phyloP scores from a whole-genome alignment of 2,888 invertebrate genomes.

The Diadromus collaris region DNA sequence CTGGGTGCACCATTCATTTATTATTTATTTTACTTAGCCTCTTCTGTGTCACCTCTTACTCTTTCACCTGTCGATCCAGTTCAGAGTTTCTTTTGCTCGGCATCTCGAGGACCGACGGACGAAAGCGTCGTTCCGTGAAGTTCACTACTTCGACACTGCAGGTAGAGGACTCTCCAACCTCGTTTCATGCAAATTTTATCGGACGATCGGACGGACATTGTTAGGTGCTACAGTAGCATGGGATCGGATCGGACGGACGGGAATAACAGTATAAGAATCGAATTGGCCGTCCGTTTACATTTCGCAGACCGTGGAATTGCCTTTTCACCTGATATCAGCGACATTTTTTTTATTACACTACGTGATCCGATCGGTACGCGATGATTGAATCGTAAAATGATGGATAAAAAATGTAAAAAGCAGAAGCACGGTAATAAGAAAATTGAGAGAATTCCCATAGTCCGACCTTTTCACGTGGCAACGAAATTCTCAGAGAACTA shows the following conservation, averaged over 20 bases:
- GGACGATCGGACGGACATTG: slow-evolving; percentile 49
- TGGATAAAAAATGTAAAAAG: slow-evolving; percentile 33
- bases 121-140: not conserved
- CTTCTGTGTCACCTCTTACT: slow-evolving; percentile 21
- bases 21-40: slow-evolving; percentile 3
- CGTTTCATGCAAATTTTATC: slow-evolving; percentile 59
- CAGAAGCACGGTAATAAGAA: slow-evolving; percentile 36
- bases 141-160: not conserved
- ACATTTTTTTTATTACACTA: slow-evolving; percentile 9
- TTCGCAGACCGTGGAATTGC: slow-evolving; percentile 35
- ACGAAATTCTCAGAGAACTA: slow-evolving; percentile 44
- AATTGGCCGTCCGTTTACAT: slow-evolving; percentile 41
- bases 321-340: not conserved
- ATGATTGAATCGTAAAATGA: slow-evolving; percentile 44
- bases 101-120: slow-evolving; percentile 21
- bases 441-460: slow-evolving; percentile 39
- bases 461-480: slow-evolving; percentile 31
- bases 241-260: slow-evolving; percentile 45
- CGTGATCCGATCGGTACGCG: slow-evolving; percentile 12
- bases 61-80: slow-evolving; percentile 50
- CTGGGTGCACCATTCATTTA: slow-evolving; percentile 6
- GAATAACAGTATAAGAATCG: slow-evolving; percentile 51
- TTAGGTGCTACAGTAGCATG: slow-evolving; percentile 31
- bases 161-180: not conserved
- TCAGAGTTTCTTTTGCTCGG: slow-evolving; percentile 24